Evolutionary conservation across 2,888 invertebrate genomes (phyloP).

Genomic region (Chrysomela aeneicollis): DNA sequence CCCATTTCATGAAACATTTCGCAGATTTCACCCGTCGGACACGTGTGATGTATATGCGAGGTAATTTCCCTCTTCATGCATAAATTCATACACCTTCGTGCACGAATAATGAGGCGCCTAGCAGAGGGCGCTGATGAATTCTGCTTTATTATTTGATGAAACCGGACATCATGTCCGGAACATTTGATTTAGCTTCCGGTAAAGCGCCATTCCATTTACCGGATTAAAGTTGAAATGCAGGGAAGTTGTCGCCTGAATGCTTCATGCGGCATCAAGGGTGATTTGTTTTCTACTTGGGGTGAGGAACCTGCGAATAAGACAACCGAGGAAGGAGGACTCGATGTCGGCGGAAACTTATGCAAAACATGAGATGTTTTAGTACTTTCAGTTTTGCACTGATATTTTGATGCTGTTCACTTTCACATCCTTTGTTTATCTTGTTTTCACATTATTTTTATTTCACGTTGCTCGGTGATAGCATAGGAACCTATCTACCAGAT

Average conservation of each 20-base stretch:
- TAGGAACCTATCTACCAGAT: too few species aligned
- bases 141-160: not conserved
- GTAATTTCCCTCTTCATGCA: not conserved
- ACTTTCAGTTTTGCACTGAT: too few species aligned
- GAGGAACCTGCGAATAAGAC: too few species aligned
- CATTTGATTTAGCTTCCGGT: not conserved
- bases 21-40: not conserved
- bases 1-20: not conserved
- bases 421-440: too few species aligned
- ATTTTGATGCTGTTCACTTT: too few species aligned
- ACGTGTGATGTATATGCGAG: not conserved
- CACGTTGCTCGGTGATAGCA: too few species aligned
- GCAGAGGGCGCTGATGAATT: not conserved
- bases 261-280: slow-evolving; percentile 40
- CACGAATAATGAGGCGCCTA: not conserved
- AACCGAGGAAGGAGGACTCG: too few species aligned
- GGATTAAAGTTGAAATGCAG: slow-evolving; percentile 43
- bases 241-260: slow-evolving; percentile 44
- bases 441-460: too few species aligned
- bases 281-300: too few species aligned
- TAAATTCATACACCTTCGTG: not conserved
- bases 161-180: not conserved
- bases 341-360: too few species aligned
- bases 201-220: slow-evolving; percentile 36
- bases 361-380: too few species aligned